Evolutionary conservation across 2,797 vertebrate species (phyloP), one percentile per base, ranked within the genome.

Genomic region (Lutjanus argentimaculatus): DNA sequence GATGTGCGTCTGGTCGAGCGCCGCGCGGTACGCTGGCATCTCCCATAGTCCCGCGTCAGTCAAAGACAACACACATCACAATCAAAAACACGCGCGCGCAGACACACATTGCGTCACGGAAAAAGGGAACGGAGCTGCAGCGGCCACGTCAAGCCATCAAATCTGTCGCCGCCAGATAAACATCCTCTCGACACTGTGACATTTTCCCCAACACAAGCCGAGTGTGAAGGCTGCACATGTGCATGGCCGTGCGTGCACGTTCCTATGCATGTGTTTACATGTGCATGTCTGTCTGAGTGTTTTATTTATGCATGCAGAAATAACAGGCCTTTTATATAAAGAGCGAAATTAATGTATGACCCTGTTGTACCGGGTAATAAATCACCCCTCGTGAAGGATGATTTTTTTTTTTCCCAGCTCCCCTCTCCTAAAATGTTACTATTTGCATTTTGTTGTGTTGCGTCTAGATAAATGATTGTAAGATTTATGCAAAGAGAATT

Each of bases 261-360:
- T 11, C 51, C 46, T 14, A 6, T 36, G 61, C 75, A 46, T 43
- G 77, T 87, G 86, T 79, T 72, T 83, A 46, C 67, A 78, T 25
- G 83, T n/a, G 70, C 74, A 66, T 61, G 76, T 84, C 62, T 80
- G 67, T 72, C 68, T 74, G 70, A 81, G 66, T 68, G 61, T 83
- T 91, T 94, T 93, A 95, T 95, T 96, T 95, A 94, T 95, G 93
- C 93, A 95, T 95, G 85, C 90, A 89, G 83, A 83, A 92, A 92
- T 90, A 93, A 92, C 86, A 70, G 85, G 75, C 85, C 87, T 93
- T 95, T 95, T 94, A 93, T 95, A 94, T 92, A 94, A 94, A 92
- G 84, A 90, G 81, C 80, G 19, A 93, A 95, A 94, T 94, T 82
- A 93, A 95, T 93, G 91, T 89, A 91, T 90, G 92, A 94, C 91